A percentile compares a stretch with the other conserved stretches of the same genome.
Evolutionary conservation across 2,888 invertebrate species (phyloP).

Genomic region (Steinernema scapterisci): DNA sequence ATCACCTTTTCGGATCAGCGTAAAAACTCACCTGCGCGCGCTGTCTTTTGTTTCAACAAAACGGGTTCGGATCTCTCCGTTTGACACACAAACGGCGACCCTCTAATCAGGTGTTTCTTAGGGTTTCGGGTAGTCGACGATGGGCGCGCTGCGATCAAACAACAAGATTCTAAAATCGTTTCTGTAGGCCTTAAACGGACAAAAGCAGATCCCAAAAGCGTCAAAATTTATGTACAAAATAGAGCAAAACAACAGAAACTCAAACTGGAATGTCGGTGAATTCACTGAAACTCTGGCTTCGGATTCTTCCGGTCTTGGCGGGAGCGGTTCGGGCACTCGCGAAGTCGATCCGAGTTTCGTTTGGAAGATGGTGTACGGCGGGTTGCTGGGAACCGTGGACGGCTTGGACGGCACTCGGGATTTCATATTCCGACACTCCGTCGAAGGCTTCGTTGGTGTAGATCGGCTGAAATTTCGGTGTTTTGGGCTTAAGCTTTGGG

Average conservation of each 20-base stretch:
- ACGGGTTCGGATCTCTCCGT: background rate
- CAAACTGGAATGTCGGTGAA: slow-evolving; percentile 28
- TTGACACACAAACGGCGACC: background rate
- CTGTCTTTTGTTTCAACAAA: slow-evolving; percentile 27
- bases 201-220: background rate
- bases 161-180: no score
- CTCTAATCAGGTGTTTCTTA: no score
- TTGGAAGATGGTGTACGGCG: background rate
- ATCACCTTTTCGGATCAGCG: background rate
- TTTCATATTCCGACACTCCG: background rate
- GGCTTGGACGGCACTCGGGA: no score
- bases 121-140: no score
- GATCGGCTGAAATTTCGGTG: background rate
- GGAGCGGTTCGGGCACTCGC: background rate
- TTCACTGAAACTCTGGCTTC: slow-evolving; percentile 20
- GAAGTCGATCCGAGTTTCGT: slow-evolving; percentile 17
- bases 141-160: background rate
- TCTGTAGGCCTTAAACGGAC: background rate
- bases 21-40: background rate
- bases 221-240: background rate
- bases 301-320: background rate
- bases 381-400: background rate
- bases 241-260: background rate
- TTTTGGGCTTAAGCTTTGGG: no score
- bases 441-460: slow-evolving; percentile 21